Conservation (phyloP, 2,888 invertebrate genomes). For the Fissipunctia ypsillon region DNA sequence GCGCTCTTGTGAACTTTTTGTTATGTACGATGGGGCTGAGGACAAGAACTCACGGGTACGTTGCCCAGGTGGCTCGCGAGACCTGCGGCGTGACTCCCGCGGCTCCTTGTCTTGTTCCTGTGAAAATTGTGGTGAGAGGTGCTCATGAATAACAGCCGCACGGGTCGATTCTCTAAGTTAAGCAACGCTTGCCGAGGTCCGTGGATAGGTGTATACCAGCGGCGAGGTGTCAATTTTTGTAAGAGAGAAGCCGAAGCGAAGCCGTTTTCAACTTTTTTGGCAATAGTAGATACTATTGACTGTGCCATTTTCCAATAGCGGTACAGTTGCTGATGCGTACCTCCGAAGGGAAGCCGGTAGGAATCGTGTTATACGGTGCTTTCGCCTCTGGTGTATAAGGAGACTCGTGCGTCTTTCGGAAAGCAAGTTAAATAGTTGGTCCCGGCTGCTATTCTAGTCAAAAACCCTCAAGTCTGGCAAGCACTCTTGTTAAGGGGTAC, state of each 20-base stretch:
- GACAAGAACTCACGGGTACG: slow-evolving; percentile 6
- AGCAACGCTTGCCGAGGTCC: background rate
- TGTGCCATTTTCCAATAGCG: no score
- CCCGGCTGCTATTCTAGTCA: background rate
- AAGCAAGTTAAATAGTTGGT: background rate
- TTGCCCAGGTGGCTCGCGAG: background rate
- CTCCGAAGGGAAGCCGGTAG: no score
- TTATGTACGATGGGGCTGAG: background rate
- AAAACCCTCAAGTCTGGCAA: background rate
- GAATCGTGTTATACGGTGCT: no score
- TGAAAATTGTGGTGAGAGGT: slow-evolving; percentile 4
- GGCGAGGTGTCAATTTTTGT: no score
- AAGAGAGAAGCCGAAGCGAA: no score
- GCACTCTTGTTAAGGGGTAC: background rate
- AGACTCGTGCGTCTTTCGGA: no score
- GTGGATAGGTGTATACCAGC: no score
- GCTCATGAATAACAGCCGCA: background rate
- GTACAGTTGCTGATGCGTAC: no score
- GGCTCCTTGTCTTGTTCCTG: background rate
- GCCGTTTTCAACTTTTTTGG: no score
- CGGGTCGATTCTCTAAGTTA: background rate
- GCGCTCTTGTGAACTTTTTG: background rate
- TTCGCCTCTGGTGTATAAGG: no score
- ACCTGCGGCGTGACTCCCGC: background rate
- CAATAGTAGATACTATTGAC: no score